Conservation (phyloP, 2,888 invertebrate genomes). For the Macroteleia sp. region DNA sequence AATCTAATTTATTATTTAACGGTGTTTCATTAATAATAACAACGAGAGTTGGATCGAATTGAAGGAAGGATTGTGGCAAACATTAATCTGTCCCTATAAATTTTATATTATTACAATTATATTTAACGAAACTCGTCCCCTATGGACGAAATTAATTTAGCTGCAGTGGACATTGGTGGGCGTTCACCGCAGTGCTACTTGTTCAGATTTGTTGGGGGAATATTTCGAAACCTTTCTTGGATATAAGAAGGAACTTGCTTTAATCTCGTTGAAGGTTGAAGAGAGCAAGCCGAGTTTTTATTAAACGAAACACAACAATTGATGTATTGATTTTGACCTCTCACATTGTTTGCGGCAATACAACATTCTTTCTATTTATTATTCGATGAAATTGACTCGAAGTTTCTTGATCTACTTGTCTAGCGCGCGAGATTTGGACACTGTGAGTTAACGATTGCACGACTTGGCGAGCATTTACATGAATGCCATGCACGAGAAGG, state of each 20-base stretch:
- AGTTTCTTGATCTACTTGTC: constrained; percentile 32
- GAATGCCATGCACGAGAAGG: constrained; percentile 57
- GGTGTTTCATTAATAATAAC: constrained; percentile 33
- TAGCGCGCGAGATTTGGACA: constrained; percentile 50
- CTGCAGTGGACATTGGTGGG: constrained; percentile 46
- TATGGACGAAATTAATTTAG: constrained; percentile 50
- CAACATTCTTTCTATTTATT: too few species aligned
- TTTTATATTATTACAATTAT: constrained; percentile 58
- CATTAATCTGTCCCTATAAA: constrained; percentile 48
- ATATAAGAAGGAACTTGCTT: constrained; percentile 36
- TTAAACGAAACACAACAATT: too few species aligned
- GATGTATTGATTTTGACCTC: too few species aligned
- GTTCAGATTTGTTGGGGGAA: constrained; percentile 30
- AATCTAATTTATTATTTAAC: constrained; percentile 20
- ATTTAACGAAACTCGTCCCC: constrained; percentile 44
- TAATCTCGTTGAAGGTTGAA: constrained; percentile 7
- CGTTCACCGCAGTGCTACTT: constrained; percentile 19
- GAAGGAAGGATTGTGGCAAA: constrained; percentile 29
- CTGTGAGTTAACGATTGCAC: constrained; percentile 36
- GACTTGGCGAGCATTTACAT: constrained; percentile 56
- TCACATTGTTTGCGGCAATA: not conserved
- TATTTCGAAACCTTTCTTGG: constrained; percentile 13
- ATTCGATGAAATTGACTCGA: too few species aligned
- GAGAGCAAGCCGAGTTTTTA: not conserved
- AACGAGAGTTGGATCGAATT: constrained; percentile 10